Evolutionary conservation across 1,140 invertebrate genomes (phyloP), one percentile per base, ranked within the genome.

Genomic region (Heliconius himera): DNA sequence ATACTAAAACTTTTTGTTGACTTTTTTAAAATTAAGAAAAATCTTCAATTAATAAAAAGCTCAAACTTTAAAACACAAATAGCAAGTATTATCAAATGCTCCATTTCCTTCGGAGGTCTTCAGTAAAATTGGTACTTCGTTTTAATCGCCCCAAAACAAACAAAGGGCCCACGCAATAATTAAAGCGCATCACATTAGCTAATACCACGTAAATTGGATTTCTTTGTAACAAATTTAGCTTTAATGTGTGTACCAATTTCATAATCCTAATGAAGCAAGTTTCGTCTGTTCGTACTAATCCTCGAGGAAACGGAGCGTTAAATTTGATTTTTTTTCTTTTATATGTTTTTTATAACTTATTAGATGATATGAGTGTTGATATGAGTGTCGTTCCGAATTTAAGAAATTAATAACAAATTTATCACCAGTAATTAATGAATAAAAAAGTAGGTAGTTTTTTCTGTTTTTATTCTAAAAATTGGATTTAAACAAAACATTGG

Each of bases 261-360:
- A 79, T 79, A 79, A 79, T 79, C 78, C 78, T 79, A 79, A 79
- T 79, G 78, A 79, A 76, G 22, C 66, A 71, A 79, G 73, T 70
- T 56, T 51, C 74, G 78, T 73, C 56, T 81, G 72, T 77, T 81
- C 56, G 26, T 54, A 71, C 70, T 73, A 49, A 60, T 77, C 73
- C 70, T 76, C 26, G 29, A 60, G 3, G 75, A 74, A 77, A 18
- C 75, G n/a, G 22, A 70, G 72, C 74, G 79, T 74, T 77, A 73
- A 77, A 81, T 77, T 73, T 46, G 38, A 70, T 54, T 80, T 80
- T 70, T 36, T 22, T 74, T 74, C 78, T 76, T 75, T 79, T 71
- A 72, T 72, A 79, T 73, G 49, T 51, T 74, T 76, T 79, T 79
- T 79, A 72, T 76, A 66, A 60, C 29, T 76, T 70, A 70, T 8